These are phyloP conservation scores for Cerceris rybyensis DNA, from an alignment of 2,888 invertebrate genomes.

Conservation along the genomic window DNA sequence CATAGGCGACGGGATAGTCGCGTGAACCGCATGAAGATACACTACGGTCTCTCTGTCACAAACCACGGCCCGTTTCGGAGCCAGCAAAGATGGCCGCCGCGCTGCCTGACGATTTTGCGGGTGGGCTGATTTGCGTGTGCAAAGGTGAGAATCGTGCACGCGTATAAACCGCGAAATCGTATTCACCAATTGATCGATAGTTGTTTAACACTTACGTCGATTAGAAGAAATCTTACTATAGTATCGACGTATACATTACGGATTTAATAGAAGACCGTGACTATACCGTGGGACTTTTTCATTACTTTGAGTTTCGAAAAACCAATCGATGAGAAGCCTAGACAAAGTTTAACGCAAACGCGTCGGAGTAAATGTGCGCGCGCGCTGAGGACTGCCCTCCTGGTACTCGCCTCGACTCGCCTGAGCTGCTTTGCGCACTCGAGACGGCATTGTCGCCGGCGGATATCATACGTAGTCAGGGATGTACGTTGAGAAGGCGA, in stretches of 20 bases:
- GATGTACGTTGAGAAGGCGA: slow-evolving; percentile 42
- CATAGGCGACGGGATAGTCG: slow-evolving; percentile 57
- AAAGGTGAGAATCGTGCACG: slow-evolving; percentile 39
- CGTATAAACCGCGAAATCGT: not conserved
- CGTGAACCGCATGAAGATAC: slow-evolving; percentile 61
- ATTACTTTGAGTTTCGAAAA: slow-evolving; percentile 35
- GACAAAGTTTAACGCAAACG: slow-evolving; percentile 66
- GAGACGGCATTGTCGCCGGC: slow-evolving; percentile 42
- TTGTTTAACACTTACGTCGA: no score
- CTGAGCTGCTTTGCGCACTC: slow-evolving; percentile 45
- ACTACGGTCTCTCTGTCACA: slow-evolving; percentile 50
- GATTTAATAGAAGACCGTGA: slow-evolving; percentile 28
- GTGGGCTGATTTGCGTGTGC: slow-evolving; percentile 46
- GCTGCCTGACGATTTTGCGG: slow-evolving; percentile 49
- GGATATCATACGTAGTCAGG: slow-evolving; percentile 45
- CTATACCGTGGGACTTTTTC: not conserved
- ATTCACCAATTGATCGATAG: no score
- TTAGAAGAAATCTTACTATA: no score
- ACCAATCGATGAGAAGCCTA: slow-evolving; percentile 58
- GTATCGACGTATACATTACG: not conserved
- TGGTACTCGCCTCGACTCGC: slow-evolving; percentile 8
- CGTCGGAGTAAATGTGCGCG: slow-evolving; percentile 70
- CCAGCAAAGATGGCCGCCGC: slow-evolving; percentile 76
- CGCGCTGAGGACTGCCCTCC: slow-evolving; percentile 43
- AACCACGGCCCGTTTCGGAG: slow-evolving; percentile 60